Evolutionary conservation across 2,888 invertebrate genomes (phyloP).

Genomic region (Drosophila kanekoi): DNA sequence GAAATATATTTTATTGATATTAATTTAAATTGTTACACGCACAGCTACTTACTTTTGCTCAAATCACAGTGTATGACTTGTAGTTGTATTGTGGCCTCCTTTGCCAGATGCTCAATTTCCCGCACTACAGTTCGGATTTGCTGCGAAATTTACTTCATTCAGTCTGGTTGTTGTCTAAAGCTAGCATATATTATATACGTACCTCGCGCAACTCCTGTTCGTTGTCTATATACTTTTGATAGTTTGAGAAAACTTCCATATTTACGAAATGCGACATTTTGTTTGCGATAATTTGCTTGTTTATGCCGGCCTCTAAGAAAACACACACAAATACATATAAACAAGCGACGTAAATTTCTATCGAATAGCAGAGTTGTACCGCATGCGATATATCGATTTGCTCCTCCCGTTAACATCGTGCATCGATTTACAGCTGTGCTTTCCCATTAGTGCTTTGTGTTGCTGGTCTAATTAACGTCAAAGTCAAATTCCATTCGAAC

Average conservation of each 20-base stretch:
- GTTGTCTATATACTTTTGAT: slow-evolving; percentile 91
- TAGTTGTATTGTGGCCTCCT: slow-evolving; percentile 91
- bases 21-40: not conserved
- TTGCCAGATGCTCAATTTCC: slow-evolving; percentile 91
- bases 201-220: slow-evolving; percentile 94
- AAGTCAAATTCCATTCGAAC: slow-evolving; percentile 29
- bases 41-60: slow-evolving; percentile 87
- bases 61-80: slow-evolving; percentile 93
- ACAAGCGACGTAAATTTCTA: slow-evolving; percentile 6
- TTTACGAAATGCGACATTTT: slow-evolving; percentile 86
- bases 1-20: not conserved
- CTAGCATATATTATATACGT: slow-evolving; percentile 39
- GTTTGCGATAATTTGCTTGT: slow-evolving; percentile 32
- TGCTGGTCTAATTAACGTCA: slow-evolving; percentile 14
- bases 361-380: slow-evolving; percentile 19
- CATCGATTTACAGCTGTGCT: slow-evolving; percentile 30
- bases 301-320: slow-evolving; percentile 40
- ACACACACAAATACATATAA: slow-evolving; percentile 18
- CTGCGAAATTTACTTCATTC: slow-evolving; percentile 43
- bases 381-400: slow-evolving; percentile 29
- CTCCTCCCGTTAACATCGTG: not conserved
- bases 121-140: slow-evolving; percentile 82
- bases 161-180: not conserved
- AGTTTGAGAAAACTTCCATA: slow-evolving; percentile 89
- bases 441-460: slow-evolving; percentile 19